Base-by-base conservation (phyloP, 2,888 invertebrate species). In the Lissonota sp. region DNA sequence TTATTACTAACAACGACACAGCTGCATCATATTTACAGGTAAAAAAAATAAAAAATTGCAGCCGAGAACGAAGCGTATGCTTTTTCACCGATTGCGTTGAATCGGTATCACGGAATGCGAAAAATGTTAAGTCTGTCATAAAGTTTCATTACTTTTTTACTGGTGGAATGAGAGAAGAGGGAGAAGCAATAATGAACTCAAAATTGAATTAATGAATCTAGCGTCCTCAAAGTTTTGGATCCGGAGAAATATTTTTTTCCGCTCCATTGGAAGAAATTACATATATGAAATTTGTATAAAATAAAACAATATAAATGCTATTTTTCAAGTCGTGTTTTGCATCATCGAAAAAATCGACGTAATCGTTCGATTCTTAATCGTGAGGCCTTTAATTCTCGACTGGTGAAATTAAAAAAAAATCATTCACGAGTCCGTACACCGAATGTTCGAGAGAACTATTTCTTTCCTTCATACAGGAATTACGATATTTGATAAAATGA, bases 11-110 rank as follows among this genome's bases (percentile, higher is more conserved):
- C 53, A 75, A 70, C 42, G 74, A 70, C 63, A 60, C 49, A 60
- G 71, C 53, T 78, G 62, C 71, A 51, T 66, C 53, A 57, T 82
- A 82, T 82, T 78, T 82, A 82, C 81, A 82, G 16, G 63, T 82
- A 51, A 75, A 81, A 67, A 67, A 51, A 69, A 12, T 14, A 51
- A 57, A 10, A 55, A 49, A 63, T n/a, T 53, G 72, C 69, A 64
- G 63, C 51, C 44, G 64, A 63, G 12, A 69, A 79, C n/a, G 72
- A 26, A 66, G 66, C 12, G 51, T 14, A 53, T 37, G 1, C 16
- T 46, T 40, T 16, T n/a, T 12, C 8, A 16, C 39, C 44, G 12
- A 46, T 64, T 40, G 12, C 10, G 6, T 16, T 37, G 0, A 6
- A 5, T 70, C 63, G 42, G 60, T 62, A 53, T 58, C 57, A 55